These are phyloP conservation scores for Leptodactylus fuscus DNA, from an alignment of 2,113 vertebrate genomes.

Conservation along the genomic window DNA sequence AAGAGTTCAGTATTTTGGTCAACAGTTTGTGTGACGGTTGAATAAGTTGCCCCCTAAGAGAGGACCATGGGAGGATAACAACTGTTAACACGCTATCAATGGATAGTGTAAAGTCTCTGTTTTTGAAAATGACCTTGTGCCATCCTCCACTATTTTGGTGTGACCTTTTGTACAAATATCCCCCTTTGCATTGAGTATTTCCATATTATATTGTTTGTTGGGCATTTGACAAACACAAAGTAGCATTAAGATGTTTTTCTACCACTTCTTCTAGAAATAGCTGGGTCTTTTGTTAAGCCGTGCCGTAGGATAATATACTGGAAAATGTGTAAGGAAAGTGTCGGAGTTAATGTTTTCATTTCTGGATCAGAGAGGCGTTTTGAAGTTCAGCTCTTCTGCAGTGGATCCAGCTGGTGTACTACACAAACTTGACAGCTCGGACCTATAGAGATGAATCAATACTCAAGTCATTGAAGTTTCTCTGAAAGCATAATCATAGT, in stretches of 20 bases:
- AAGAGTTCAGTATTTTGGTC: too few relatives aligned
- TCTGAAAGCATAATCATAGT: conserved; percentile 47
- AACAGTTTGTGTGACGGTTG: too few relatives aligned
- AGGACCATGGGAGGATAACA: too few relatives aligned
- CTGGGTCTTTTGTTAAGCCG: background rate
- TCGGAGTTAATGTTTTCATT: conserved; percentile 40
- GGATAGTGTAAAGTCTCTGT: too few relatives aligned
- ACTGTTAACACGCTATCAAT: too few relatives aligned
- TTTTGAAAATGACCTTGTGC: too few relatives aligned
- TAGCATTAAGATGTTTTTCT: too few relatives aligned
- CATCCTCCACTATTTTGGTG: too few relatives aligned
- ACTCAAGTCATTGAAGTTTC: conserved; percentile 51
- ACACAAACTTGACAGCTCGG: conserved; percentile 53
- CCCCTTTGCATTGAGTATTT: background rate
- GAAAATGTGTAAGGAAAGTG: background rate
- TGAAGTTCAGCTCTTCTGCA: conserved; percentile 48
- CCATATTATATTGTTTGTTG: background rate
- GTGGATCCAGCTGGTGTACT: conserved; percentile 46
- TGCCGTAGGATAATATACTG: background rate
- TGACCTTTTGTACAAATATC: too few relatives aligned
- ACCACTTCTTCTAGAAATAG: background rate
- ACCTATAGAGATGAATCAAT: conserved; percentile 53
- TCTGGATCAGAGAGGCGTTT: conserved; percentile 38
- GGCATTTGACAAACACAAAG: background rate
- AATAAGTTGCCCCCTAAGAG: too few relatives aligned